Evolutionary conservation across 2,888 invertebrate species (phyloP), one percentile per base, ranked within the genome.

Genomic region (Chloroclysta siterata): DNA sequence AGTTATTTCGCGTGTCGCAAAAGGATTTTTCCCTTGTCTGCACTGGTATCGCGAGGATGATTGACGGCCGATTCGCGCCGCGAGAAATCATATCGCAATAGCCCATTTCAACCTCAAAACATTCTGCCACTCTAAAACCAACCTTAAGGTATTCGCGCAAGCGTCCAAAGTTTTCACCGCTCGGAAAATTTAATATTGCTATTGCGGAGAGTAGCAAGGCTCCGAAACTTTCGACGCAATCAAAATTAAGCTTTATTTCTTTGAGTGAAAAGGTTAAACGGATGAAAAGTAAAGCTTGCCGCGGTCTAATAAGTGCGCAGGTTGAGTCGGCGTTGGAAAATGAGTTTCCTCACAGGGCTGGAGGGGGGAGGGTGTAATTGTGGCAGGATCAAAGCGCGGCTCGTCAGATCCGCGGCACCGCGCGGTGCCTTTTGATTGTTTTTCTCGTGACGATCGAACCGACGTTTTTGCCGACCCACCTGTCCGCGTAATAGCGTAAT

Each of bases 11-110:
- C 76, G 74, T 75, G 74, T 77, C 82, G 79, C 81, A 83, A 84
- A 89, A 87, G 88, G 89, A 91, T 90, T 90, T 90, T 90, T 90
- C 89, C 89, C 90, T 90, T 90, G 89, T 90, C 89, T 89, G 81
- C 22, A 77, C 78, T 80, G 52, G 83, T 80, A 85, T 89, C 88
- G 87, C 84, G 81, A 77, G 66, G 77, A 88, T 90, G 91, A 91
- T 90, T 91, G 91, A 91, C 91, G 84, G 84, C 77, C 83, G 87
- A 87, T 87, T 86, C 85, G 85, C 82, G 84, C 72, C 83, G 87
- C 85, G 88, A 85, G 87, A 87, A 85, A 82, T 81, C 76, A 76
- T 74, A 76, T 68, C 74, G 73, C 69, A 70, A 60, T 33, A 11
- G 53, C 51, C 0, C 11, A 22, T 50, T 62, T 64, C 39, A 63